These are phyloP conservation scores for Eriocheir sinensis DNA, from an alignment of 1,140 invertebrate species.

Conservation along the genomic window DNA sequence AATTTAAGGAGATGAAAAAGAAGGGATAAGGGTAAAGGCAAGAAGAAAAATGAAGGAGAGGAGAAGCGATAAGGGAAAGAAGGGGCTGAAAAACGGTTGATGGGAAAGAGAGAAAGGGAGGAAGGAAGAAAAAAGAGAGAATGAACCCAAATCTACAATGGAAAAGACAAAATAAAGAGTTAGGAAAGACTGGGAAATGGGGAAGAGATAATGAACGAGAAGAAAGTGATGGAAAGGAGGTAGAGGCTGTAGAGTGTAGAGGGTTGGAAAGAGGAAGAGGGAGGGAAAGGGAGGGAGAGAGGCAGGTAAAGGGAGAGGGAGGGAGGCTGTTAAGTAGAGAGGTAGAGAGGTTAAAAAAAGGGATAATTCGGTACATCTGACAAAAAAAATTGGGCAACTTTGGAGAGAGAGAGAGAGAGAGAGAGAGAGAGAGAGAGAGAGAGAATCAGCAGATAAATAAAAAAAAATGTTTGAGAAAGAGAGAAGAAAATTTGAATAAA, in stretches of 20 bases:
- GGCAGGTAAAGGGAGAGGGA: too few relatives aligned
- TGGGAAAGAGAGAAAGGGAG: too few relatives aligned
- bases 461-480: too few relatives aligned
- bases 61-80: neutral
- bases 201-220: too few relatives aligned
- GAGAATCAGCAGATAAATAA: neutral
- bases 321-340: too few relatives aligned
- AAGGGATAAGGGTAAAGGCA: neutral
- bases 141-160: too few relatives aligned
- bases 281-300: neutral
- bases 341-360: neutral
- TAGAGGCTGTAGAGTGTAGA: neutral
- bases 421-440: constrained; percentile 32
- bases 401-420: neutral
- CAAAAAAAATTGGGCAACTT: neutral
- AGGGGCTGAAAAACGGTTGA: too few relatives aligned
- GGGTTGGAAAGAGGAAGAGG: neutral
- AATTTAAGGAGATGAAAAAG: neutral
- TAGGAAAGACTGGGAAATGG: too few relatives aligned
- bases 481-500: too few relatives aligned
- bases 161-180: too few relatives aligned
- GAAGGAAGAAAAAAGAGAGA: neutral
- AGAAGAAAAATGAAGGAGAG: neutral
- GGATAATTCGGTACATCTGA: neutral
- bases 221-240: too few relatives aligned